Percentiles rank a stretch among this genome's conserved stretches.
These are phyloP conservation scores for Pterostichus madidus DNA, from an alignment of 2,888 invertebrate genomes.

Conservation along the genomic window DNA sequence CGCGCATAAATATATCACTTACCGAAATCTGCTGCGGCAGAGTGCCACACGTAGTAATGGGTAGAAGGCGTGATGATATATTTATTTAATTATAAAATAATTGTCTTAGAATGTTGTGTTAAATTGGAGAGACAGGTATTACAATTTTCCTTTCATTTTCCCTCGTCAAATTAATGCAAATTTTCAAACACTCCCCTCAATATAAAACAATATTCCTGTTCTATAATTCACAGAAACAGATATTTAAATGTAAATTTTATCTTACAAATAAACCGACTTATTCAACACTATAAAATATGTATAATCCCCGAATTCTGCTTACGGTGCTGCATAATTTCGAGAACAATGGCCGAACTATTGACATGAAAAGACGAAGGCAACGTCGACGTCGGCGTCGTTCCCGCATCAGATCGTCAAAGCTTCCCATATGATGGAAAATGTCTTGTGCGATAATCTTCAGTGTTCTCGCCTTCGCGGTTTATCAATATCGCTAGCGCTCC, in stretches of 20 bases:
- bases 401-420: not conserved
- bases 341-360: constrained; percentile 35
- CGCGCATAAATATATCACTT: too few species aligned
- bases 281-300: constrained; percentile 35
- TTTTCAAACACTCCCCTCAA: not conserved
- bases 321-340: not conserved
- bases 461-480: not conserved
- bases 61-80: too few species aligned
- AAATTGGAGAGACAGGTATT: not conserved
- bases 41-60: too few species aligned
- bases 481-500: not conserved
- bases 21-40: too few species aligned
- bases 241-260: constrained; percentile 1
- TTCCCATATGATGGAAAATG: constrained; percentile 32
- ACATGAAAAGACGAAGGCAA: constrained; percentile 25
- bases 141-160: not conserved
- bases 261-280: constrained; percentile 13
- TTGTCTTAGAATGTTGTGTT: too few species aligned
- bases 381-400: constrained; percentile 8
- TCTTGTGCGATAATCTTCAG: constrained; percentile 28
- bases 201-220: not conserved
- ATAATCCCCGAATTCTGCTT: constrained; percentile 32
- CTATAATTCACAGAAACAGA: not conserved
- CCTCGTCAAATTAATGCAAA: constrained; percentile 3
- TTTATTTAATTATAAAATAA: too few species aligned